These are phyloP conservation scores for Tenrec ecaudatus DNA, from an alignment of 2,113 vertebrate species.

Conservation along the genomic window DNA sequence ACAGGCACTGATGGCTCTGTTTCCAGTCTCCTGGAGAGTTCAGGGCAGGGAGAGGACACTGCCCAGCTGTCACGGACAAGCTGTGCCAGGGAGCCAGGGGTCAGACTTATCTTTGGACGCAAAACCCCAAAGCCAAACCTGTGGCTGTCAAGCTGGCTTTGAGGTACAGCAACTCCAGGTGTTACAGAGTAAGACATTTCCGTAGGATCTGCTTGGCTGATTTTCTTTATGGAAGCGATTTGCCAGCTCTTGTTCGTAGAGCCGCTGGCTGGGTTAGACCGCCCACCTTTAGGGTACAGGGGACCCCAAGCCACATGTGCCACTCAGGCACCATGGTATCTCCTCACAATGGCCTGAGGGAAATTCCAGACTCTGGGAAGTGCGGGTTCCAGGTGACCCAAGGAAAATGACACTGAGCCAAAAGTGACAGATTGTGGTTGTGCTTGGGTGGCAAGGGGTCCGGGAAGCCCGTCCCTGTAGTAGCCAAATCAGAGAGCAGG, in stretches of 20 bases:
- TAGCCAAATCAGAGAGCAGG: too few relatives aligned
- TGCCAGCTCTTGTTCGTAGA: neutral
- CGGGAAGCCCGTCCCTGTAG: neutral
- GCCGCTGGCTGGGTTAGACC: neutral
- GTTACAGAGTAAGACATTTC: neutral
- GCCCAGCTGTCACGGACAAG: neutral
- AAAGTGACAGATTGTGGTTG: neutral
- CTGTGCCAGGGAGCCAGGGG: neutral
- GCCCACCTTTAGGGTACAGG: neutral
- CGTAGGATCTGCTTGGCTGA: neutral
- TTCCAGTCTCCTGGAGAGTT: neutral
- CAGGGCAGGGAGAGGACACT: neutral
- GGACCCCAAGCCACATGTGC: neutral
- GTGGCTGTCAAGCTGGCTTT: neutral
- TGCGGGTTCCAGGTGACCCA: neutral
- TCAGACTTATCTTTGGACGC: neutral
- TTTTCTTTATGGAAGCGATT: neutral
- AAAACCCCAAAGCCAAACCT: neutral
- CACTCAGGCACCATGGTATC: neutral
- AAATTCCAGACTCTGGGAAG: conserved; percentile 58
- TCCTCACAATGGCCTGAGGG: neutral
- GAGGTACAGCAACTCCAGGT: neutral
- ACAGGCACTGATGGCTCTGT: neutral
- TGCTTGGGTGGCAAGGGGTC: too few relatives aligned
- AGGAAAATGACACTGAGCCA: neutral